phyloP scores from a whole-genome alignment of 2,888 invertebrate genomes.

The Chromoteleia sp. region DNA sequence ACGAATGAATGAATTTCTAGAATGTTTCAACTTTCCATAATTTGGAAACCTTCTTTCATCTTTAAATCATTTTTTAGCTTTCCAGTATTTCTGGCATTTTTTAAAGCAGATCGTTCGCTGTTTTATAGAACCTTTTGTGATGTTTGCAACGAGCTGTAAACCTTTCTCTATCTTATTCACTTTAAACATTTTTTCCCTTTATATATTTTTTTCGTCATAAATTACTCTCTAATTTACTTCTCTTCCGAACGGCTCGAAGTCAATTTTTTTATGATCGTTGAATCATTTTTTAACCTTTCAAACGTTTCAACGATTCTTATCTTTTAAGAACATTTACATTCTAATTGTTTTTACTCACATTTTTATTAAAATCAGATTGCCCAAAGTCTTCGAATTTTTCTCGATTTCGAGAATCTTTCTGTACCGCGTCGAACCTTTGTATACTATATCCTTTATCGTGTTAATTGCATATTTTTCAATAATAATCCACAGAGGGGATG shows the following conservation, averaged over 20 bases:
- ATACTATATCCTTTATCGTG: slow-evolving; percentile 38
- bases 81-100: slow-evolving; percentile 32
- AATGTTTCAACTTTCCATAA: slow-evolving; percentile 54
- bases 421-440: slow-evolving; percentile 8
- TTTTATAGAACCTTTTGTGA: slow-evolving; percentile 51
- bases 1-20: slow-evolving; percentile 52
- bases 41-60: slow-evolving; percentile 22
- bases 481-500: background rate
- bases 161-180: slow-evolving; percentile 54
- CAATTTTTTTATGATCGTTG: slow-evolving; percentile 35
- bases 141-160: slow-evolving; percentile 35
- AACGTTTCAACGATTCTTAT: slow-evolving; percentile 5
- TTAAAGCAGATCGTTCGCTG: slow-evolving; percentile 46
- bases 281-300: slow-evolving; percentile 20
- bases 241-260: slow-evolving; percentile 5
- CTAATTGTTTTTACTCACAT: slow-evolving; percentile 25
- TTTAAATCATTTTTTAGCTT: slow-evolving; percentile 60
- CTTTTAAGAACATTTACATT: slow-evolving; percentile 6
- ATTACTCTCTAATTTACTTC: slow-evolving; percentile 58
- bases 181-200: slow-evolving; percentile 31
- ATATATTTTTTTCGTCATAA: slow-evolving; percentile 54
- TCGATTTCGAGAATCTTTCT: background rate
- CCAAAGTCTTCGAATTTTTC: slow-evolving; percentile 3
- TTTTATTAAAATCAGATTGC: slow-evolving; percentile 26
- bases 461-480: slow-evolving; percentile 22